phyloP scores from a whole-genome alignment of 2,113 vertebrate species.

The Protomyctophum bolini region DNA sequence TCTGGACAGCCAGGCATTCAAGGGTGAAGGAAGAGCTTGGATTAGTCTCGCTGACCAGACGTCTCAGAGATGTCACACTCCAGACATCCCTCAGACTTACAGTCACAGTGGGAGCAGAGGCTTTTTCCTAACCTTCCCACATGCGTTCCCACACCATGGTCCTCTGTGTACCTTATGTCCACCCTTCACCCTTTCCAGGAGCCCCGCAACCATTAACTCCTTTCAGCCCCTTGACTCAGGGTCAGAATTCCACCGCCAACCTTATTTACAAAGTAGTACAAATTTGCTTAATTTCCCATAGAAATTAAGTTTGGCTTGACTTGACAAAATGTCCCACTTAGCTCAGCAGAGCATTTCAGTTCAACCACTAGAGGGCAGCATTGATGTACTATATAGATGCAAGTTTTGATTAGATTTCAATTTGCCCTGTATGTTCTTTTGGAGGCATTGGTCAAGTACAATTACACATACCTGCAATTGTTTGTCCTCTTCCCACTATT shows the following conservation, averaged over 20 bases:
- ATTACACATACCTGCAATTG: not conserved
- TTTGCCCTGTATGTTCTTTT: too few relatives aligned
- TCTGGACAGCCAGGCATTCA: conserved; percentile 25
- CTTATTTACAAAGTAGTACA: too few relatives aligned
- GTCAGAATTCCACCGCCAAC: too few relatives aligned
- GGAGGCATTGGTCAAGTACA: not conserved
- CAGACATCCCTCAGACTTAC: conserved; percentile 7
- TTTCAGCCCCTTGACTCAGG: too few relatives aligned
- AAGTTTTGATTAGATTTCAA: not conserved
- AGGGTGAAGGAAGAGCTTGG: not conserved
- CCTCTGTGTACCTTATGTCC: too few relatives aligned
- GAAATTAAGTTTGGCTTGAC: too few relatives aligned
- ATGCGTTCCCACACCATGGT: too few relatives aligned
- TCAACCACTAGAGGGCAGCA: conserved; percentile 65
- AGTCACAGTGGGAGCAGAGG: not conserved
- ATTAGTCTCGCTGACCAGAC: conserved; percentile 2
- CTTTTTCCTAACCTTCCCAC: not conserved
- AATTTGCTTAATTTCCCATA: too few relatives aligned
- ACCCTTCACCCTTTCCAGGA: too few relatives aligned
- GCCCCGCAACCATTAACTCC: too few relatives aligned
- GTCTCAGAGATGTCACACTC: not conserved
- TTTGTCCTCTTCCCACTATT: not conserved
- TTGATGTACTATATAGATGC: conserved; percentile 15
- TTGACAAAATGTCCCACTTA: not conserved
- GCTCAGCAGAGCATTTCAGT: not conserved